Evolutionary conservation across 1,140 invertebrate species (phyloP), one percentile per base, ranked within the genome.

Genomic region (Ectropis grisescens): DNA sequence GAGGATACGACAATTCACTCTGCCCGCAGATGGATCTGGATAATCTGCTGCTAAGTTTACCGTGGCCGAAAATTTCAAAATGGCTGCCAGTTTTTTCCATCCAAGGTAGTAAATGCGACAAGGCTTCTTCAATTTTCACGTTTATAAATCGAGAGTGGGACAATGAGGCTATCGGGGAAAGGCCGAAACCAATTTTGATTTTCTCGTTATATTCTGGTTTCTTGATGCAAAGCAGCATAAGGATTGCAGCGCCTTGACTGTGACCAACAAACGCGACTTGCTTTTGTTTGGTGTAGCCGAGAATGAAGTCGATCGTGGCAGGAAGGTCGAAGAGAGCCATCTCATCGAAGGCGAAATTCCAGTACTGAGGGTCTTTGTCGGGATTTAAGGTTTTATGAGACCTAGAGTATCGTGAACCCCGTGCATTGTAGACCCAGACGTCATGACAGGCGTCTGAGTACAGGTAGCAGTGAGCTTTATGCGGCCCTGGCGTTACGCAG

Each of bases 231-330:
- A 52, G 37, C 10, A 43, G 11, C 8, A 47, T 6, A 39, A 85
- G 84, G 39, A 82, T 72, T 1, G 84, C 83, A 0, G 87, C 89
- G 4, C 89, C 90, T 72, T 85, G 83, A 0, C 84, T 84, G 57
- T 92, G 89, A 1, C 89, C 91, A 4, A 92, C 70, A 66, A 90
- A 92, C 24, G 84, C 68, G 1, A 93, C 39, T 30, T 86, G 67
- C 15, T 66, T 53, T 2, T 75, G 62, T 1, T 76, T 69, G 0
- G 89, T 90, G 10, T 39, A 39, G 0, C 79, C 57, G 7, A 89
- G 47, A 6, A 91, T 83, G 53, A 85, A 86, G 26, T 71, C 59
- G 6, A 68, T 47, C 22, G 41, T 38, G 8, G 40, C 41, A 19
- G 47, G 37, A 7, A 43, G 12, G 25, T 56, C 53, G 10, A 19